Percentiles rank a stretch among this genome's conserved stretches.
Conservation (phyloP, 2,113 vertebrate species). For the Bos indicus region DNA sequence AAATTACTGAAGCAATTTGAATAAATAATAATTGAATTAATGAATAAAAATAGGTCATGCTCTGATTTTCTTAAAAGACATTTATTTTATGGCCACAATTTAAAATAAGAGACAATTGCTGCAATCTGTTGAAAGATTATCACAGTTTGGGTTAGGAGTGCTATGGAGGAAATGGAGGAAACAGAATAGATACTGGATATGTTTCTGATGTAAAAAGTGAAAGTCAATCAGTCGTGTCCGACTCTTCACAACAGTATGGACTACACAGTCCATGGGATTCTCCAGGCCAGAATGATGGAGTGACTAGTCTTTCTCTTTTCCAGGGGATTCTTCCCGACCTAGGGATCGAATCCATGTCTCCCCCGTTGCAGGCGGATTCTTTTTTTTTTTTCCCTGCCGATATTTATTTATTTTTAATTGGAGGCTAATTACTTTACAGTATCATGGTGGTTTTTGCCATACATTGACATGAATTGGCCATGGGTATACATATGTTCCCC, state of each 20-base stretch:
- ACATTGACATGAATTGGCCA: not conserved
- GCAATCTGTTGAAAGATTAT: not conserved
- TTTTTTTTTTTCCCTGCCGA: not conserved
- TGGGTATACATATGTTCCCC: not conserved
- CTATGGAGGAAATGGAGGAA: not conserved
- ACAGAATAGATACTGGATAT: rapidly evolving
- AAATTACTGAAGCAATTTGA: not conserved
- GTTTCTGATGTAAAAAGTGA: not conserved
- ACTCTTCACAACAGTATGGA: not conserved
- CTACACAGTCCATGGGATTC: not conserved
- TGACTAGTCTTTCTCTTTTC: not conserved
- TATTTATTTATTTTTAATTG: not conserved
- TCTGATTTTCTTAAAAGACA: not conserved
- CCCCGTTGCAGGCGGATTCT: rapidly evolving
- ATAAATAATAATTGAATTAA: not conserved
- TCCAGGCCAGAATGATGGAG: not conserved
- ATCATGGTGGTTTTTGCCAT: not conserved
- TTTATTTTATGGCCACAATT: not conserved
- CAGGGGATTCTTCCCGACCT: not conserved
- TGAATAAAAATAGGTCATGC: not conserved
- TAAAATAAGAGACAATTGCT: not conserved
- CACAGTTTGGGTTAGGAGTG: not conserved
- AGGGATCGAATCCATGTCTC: not conserved
- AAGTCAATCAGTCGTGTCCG: rapidly evolving
- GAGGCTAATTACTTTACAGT: not conserved